Evolutionary conservation across 2,888 invertebrate genomes (phyloP), one percentile per base, ranked within the genome.

Genomic region (Spodoptera littoralis): DNA sequence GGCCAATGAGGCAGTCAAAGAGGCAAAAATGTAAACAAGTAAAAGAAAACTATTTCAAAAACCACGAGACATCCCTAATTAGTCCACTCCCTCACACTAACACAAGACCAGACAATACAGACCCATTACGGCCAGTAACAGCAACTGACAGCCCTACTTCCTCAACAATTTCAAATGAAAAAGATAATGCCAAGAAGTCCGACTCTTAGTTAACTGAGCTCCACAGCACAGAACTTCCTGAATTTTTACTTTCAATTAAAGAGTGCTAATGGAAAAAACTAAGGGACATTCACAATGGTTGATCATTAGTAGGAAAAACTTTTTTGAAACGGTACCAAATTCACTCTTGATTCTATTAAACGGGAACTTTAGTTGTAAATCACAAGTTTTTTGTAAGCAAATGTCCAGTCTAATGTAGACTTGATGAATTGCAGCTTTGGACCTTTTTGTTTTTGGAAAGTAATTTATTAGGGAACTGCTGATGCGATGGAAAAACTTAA

Each of bases 271-370:
- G 85, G 82, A 84, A 85, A 83, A 85, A 86, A 84, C 82, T 83
- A 85, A 77, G 81, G 80, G 77, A 78, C 77, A 70, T 47, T 71
- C 80, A 89, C 88, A 89, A 89, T 87, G 82, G 80, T 56, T 79
- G 83, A 62, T 90, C 88, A 85, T 90, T 90, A 88, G 86, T 80
- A 61, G 62, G 70, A 57, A 64, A 82, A 85, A 84, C 79, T 83
- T 88, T 86, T 84, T 83, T 84, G 84, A 88, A 88, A 82, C 84
- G 81, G 72, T 76, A 87, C 86, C 84, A 88, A 89, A 89, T 88
- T 88, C 80, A 85, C 87, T 86, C 85, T 87, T 86, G 84, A 88
- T 87, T 89, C 82, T 84, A 85, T 85, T 84, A 84, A 83, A 82
- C 77, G 76, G 73, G 74, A 80, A 84, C 80, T 86, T 85, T 71